Evolutionary conservation across 2,888 invertebrate species (phyloP).

Genomic region (Drosophila meridionalis): DNA sequence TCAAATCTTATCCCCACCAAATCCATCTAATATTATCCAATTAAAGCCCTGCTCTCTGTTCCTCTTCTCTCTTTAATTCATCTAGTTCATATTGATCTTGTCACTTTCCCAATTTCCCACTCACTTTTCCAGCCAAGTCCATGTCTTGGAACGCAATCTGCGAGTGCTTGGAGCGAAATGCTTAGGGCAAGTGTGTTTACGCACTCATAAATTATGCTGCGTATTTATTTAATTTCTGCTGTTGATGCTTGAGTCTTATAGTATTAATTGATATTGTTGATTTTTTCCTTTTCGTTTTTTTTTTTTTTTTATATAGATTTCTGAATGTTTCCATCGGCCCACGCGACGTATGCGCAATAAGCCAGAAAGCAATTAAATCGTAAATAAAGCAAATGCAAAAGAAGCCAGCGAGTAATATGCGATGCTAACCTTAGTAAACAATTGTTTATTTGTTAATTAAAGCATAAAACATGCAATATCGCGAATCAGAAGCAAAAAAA

Average conservation of each 20-base stretch:
- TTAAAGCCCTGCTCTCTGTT: background rate
- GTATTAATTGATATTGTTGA: slow-evolving; percentile 8
- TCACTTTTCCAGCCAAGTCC: background rate
- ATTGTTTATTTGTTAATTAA: slow-evolving; percentile 8
- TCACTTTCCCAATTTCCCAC: background rate
- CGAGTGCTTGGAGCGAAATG: slow-evolving; percentile 12
- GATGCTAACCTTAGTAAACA: slow-evolving; percentile 4
- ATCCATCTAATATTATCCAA: background rate
- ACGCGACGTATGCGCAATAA: slow-evolving; percentile 35
- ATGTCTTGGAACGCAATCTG: background rate
- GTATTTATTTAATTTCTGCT: slow-evolving; percentile 1
- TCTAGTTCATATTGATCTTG: background rate
- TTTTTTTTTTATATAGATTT: slow-evolving; percentile 17
- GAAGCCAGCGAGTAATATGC: background rate
- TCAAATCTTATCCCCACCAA: no score
- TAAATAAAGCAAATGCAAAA: background rate
- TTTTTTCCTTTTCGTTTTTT: background rate
- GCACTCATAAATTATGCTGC: slow-evolving; percentile 35
- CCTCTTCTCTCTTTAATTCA: background rate
- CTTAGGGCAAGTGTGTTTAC: slow-evolving; percentile 19
- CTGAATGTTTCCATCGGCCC: slow-evolving; percentile 16
- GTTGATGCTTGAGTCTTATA: slow-evolving; percentile 7
- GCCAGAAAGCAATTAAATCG: slow-evolving; percentile 20
- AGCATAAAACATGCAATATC: slow-evolving; percentile 11
- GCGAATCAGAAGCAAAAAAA: background rate